Evolutionary conservation across 1,140 invertebrate genomes (phyloP).

Genomic region (Panagrolaimus sp.): DNA sequence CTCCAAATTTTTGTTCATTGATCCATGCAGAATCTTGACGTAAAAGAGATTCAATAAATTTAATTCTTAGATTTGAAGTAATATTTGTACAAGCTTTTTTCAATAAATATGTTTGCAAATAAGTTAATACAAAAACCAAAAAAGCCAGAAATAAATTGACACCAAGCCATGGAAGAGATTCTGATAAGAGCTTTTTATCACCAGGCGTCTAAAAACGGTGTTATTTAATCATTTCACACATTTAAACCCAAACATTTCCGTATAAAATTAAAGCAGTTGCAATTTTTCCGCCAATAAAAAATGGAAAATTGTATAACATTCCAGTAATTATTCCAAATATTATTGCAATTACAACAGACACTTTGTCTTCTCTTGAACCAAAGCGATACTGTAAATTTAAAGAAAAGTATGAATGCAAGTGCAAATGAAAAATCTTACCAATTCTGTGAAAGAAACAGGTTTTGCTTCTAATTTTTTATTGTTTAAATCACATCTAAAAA

Average conservation of each 20-base stretch:
- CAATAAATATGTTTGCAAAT: not conserved
- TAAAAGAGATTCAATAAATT: not conserved
- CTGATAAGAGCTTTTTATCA: not conserved
- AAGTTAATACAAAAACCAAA: not conserved
- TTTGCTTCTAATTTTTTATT: too few species aligned
- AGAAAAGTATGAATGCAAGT: too few species aligned
- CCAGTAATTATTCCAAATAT: not conserved
- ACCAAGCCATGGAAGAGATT: not conserved
- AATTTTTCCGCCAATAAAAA: not conserved
- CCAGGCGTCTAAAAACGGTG: not conserved
- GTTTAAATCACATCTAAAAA: too few species aligned
- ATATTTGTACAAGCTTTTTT: not conserved
- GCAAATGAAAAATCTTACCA: too few species aligned
- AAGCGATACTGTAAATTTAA: not conserved
- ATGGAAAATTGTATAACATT: not conserved
- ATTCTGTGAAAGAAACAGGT: too few species aligned
- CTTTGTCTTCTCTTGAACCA: not conserved
- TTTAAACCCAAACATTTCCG: not conserved
- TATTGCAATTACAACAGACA: not conserved
- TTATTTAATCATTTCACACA: not conserved
- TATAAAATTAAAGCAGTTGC: conserved; percentile 2
- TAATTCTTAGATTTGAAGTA: not conserved
- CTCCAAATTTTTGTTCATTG: not conserved
- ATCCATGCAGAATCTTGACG: not conserved
- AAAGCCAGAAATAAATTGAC: not conserved